These are phyloP conservation scores for Coregonus suidteri DNA, from an alignment of 2,797 vertebrate genomes.

Conservation along the genomic window DNA sequence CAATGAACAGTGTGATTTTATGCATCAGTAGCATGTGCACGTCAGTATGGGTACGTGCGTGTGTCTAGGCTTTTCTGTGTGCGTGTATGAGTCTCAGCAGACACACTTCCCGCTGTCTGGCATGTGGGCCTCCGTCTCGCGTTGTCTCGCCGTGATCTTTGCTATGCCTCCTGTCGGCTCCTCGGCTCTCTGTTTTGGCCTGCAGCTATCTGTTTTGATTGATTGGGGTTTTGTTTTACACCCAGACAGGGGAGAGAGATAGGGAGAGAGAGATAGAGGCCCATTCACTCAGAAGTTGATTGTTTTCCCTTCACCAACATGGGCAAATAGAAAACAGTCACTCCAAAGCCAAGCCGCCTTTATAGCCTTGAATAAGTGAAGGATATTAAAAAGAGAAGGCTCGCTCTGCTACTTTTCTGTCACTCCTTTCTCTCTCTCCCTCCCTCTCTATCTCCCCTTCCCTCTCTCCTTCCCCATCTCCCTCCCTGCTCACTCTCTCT, in stretches of 20 bases:
- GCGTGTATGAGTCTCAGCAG: background rate
- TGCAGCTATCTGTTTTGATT: slow-evolving; percentile 74
- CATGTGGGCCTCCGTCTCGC: background rate
- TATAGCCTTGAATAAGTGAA: slow-evolving; percentile 35
- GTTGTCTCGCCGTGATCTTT: background rate
- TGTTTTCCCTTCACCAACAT: slow-evolving; percentile 23
- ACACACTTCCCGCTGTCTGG: background rate
- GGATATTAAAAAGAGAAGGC: slow-evolving; percentile 53
- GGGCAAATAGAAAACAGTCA: slow-evolving; percentile 40
- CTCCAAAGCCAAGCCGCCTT: slow-evolving; percentile 23
- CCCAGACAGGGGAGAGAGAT: slow-evolving; percentile 53
- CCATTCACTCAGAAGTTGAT: slow-evolving; percentile 49
- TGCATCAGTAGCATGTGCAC: background rate
- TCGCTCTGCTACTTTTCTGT: background rate
- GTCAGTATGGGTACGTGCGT: background rate
- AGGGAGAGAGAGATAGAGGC: slow-evolving; percentile 57
- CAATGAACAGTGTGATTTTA: background rate
- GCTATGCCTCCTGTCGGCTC: slow-evolving; percentile 55
- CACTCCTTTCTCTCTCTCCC: slow-evolving; percentile 23
- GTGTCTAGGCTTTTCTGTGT: background rate
- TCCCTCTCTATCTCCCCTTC: slow-evolving; percentile 48
- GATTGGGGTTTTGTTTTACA: slow-evolving; percentile 72
- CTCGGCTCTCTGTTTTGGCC: slow-evolving; percentile 74
- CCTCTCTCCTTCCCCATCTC: slow-evolving; percentile 1
- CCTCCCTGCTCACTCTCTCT: slow-evolving; percentile 49